A percentile compares a stretch with the other conserved stretches of the same genome.
These are phyloP conservation scores for Tarsius wallacei DNA, from an alignment of 2,797 vertebrate genomes.

Conservation along the genomic window DNA sequence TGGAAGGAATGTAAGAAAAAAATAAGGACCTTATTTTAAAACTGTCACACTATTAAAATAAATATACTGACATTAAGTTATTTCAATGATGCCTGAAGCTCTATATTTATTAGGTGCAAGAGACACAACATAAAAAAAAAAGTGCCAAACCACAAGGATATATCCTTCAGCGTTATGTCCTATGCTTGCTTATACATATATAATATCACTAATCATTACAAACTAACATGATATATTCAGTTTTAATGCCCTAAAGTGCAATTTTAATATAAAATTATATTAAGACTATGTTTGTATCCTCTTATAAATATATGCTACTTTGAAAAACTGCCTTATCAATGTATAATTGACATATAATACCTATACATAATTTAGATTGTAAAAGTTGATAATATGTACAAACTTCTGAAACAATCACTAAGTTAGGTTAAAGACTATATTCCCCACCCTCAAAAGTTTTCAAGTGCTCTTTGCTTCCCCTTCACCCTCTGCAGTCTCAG, in stretches of 20 bases:
- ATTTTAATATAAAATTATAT: not conserved
- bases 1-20: not conserved
- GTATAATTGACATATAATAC: not conserved
- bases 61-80: not conserved
- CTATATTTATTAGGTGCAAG: not conserved
- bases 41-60: not conserved
- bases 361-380: not conserved
- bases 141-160: not conserved
- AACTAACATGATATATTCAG: not conserved
- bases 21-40: not conserved
- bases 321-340: not conserved
- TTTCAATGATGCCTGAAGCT: not conserved
- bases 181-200: not conserved
- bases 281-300: not conserved
- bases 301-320: not conserved
- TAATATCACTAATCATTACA: not conserved
- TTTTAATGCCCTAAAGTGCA: not conserved
- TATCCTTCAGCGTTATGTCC: not conserved
- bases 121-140: not conserved
- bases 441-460: not conserved
- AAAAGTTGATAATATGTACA: not conserved
- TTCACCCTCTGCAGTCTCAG: accelerated
- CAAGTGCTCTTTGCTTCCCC: not conserved
- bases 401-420: not conserved
- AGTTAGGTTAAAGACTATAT: not conserved